These are phyloP conservation scores for Australoheros facetus DNA, from an alignment of 2,797 vertebrate genomes.

Conservation along the genomic window DNA sequence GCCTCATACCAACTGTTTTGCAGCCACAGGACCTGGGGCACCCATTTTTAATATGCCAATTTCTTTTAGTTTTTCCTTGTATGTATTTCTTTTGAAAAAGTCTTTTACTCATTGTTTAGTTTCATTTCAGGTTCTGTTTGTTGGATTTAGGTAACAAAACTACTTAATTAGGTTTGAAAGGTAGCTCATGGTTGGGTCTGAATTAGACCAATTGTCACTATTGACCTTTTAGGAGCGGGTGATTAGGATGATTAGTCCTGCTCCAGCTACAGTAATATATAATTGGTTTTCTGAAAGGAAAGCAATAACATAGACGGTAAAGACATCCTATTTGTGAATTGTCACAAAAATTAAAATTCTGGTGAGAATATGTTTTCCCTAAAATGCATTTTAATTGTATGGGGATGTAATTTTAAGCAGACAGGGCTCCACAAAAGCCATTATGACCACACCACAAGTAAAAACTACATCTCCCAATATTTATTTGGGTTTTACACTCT, in stretches of 20 bases:
- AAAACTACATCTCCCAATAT: not conserved
- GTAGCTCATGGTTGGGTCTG: not conserved
- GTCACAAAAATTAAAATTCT: not conserved
- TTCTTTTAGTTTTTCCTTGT: no score
- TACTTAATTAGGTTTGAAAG: not conserved
- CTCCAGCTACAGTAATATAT: not conserved
- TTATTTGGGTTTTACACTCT: not conserved
- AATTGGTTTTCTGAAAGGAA: not conserved
- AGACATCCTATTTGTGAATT: not conserved
- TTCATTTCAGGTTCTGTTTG: not conserved
- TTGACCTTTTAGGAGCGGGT: not conserved
- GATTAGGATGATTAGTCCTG: not conserved
- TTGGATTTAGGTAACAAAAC: not conserved
- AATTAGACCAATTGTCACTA: not conserved
- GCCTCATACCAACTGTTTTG: fast-evolving
- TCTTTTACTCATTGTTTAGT: not conserved
- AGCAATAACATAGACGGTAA: not conserved
- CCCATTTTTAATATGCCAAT: no score
- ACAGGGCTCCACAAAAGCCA: not conserved
- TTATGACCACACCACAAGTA: not conserved
- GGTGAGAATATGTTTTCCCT: not conserved
- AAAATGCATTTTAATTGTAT: not conserved
- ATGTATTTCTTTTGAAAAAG: no score
- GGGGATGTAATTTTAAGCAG: not conserved
- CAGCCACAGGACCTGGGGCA: not conserved